Evolutionary conservation across 1,140 invertebrate genomes (phyloP).

Genomic region (Nixonia krombeini): DNA sequence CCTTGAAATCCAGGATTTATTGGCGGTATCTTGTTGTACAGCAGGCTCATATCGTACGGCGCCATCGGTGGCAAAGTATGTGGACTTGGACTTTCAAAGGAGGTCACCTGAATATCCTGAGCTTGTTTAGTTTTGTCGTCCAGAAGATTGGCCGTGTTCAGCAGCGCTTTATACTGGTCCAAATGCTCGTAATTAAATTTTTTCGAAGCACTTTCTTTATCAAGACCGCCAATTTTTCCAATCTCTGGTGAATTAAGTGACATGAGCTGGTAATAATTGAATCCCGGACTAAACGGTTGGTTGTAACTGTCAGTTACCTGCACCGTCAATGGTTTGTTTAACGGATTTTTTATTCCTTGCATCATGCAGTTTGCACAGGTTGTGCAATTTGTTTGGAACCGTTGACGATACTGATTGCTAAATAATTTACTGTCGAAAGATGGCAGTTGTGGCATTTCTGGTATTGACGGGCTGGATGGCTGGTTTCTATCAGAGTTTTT

Average conservation of each 20-base stretch:
- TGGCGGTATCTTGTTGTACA: conserved; percentile 44
- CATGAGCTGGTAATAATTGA: neutral
- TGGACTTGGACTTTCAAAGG: conserved; percentile 65
- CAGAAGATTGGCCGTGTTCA: conserved; percentile 6
- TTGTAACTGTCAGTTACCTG: conserved; percentile 49
- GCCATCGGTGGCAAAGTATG: conserved; percentile 52
- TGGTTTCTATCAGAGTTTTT: conserved; percentile 28
- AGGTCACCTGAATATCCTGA: conserved; percentile 61
- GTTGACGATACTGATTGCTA: conserved; percentile 59
- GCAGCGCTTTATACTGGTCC: conserved; percentile 25
- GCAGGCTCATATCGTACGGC: conserved; percentile 45
- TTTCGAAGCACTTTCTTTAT: neutral
- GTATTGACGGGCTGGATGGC: conserved; percentile 45
- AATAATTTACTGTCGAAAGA: conserved; percentile 58
- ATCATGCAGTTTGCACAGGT: too few species aligned
- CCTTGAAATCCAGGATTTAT: conserved; percentile 29
- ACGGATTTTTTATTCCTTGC: conserved; percentile 2
- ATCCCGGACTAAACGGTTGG: conserved; percentile 22
- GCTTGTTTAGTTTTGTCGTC: conserved; percentile 12
- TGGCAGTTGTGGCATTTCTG: conserved; percentile 57
- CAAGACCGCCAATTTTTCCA: conserved; percentile 14
- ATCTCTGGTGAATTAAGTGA: conserved; percentile 14
- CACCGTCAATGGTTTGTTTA: conserved; percentile 52
- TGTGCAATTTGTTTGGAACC: conserved; percentile 47
- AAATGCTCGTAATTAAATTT: conserved; percentile 9